phyloP scores from a whole-genome alignment of 2,113 vertebrate species.

The Neolamprologus falcicula region DNA sequence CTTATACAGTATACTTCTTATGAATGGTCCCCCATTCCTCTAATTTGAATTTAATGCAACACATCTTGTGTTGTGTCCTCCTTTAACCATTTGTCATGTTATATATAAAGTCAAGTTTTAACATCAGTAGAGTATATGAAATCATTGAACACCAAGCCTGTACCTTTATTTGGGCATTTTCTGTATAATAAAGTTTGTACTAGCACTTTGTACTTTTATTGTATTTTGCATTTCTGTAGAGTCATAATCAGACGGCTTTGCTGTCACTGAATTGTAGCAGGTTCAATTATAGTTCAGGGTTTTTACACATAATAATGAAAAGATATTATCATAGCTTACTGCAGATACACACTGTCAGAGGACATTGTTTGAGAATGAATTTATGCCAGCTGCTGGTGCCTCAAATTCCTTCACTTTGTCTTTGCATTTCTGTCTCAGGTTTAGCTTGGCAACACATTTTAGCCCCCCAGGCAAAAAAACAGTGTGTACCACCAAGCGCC shows the following conservation, averaged over 20 bases:
- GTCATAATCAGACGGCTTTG: neutral
- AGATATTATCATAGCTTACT: neutral
- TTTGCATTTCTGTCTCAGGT: neutral
- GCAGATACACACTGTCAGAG: neutral
- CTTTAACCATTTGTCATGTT: neutral
- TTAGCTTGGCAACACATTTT: slow-evolving; percentile 21
- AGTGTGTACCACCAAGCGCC: slow-evolving; percentile 10
- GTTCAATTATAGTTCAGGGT: neutral
- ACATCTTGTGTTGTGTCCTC: neutral
- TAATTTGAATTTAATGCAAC: neutral
- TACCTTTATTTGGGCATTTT: neutral
- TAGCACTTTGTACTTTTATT: neutral
- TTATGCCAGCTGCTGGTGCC: neutral
- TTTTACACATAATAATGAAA: neutral
- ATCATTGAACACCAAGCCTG: neutral
- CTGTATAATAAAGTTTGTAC: neutral
- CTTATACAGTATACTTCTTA: neutral
- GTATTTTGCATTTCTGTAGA: neutral
- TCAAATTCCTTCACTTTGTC: neutral
- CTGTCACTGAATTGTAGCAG: neutral
- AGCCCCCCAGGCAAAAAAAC: slow-evolving; percentile 9
- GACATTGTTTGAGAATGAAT: neutral
- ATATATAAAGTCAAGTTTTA: neutral
- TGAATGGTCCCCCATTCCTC: neutral
- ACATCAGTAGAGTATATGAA: neutral